Evolutionary conservation across 92 coral and sea anemone species (phyloP).

Genomic region (Phenganax subtilis): DNA sequence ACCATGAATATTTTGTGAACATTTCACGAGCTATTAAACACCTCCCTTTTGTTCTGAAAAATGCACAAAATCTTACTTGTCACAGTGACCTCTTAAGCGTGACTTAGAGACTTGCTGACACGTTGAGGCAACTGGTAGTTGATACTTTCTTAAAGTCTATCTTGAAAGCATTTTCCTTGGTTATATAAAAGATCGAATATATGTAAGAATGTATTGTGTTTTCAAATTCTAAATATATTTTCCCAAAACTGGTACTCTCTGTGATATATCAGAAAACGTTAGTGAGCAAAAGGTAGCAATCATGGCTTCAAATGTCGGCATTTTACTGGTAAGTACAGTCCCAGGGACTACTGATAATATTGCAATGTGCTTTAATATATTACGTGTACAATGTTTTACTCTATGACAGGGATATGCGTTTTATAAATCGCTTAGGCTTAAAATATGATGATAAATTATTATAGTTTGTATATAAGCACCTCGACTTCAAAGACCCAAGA

Average conservation of each 20-base stretch:
- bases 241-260: neutral
- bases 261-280: neutral
- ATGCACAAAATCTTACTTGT: constrained; percentile 19
- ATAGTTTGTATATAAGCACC: no score
- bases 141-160: neutral
- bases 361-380: neutral
- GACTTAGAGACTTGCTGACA: neutral
- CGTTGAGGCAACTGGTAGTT: neutral
- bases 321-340: constrained; percentile 35
- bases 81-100: neutral
- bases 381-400: neutral
- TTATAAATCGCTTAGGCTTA: no score
- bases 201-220: constrained; percentile 2
- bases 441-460: no score
- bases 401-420: neutral
- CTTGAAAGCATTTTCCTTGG: constrained; percentile 2
- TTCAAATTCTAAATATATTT: neutral
- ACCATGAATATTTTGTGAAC: constrained; percentile 17
- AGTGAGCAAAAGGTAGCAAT: neutral
- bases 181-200: constrained; percentile 2
- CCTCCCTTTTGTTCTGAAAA: constrained; percentile 21
- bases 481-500: no score
- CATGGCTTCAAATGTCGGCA: constrained; percentile 34
- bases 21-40: neutral
- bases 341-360: neutral